Evolutionary conservation across 2,113 vertebrate species (phyloP), one percentile per base, ranked within the genome.

Genomic region (Microtus ochrogaster): DNA sequence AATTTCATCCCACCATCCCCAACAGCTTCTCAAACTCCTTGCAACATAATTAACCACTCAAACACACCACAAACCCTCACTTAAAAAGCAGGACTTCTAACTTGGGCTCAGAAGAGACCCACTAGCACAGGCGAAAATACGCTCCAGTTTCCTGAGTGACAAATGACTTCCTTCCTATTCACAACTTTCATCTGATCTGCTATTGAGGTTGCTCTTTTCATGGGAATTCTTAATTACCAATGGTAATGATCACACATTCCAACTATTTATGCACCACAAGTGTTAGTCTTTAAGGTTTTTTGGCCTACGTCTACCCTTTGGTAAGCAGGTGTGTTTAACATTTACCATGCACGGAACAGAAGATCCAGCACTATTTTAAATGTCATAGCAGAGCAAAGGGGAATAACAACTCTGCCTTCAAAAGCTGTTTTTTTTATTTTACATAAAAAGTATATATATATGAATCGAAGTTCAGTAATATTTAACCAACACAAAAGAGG

Each of bases 11-110:
- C 24, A 89, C 41, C n/a, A 44, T 52, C 11, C 21, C 41, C 39
- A 30, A 33, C 39, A 78, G 52, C n/a, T 79, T 96, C 92, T 87
- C 28, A 93, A 87, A 91, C 16, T 82, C 52, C 70, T 9, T 28
- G 19, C 76, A 94, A 86, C 17, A 73, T 55, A 95, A 92, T 76
- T 95, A 96, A 47, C 17, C 78, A 44, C 79, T 77, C 41, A 77
- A n/a, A 17, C 22, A 77, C 17, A 73, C 36, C 47, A 39, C 11
- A 3, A 83, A 39, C 55, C 10, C 19, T 86, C 84, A 52, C 36
- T 89, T 65, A 96, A 96, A 92, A 47, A 63, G 68, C 13, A 82
- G 14, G 41, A 86, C 70, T 95, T 95, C 36, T 76, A 90, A 49
- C 16, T 52, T 76, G 33, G 41, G 47, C 30, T 81, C 92, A 89